Evolutionary conservation across 1,140 invertebrate species (phyloP), one percentile per base, ranked within the genome.

Genomic region (Ectropis grisescens): DNA sequence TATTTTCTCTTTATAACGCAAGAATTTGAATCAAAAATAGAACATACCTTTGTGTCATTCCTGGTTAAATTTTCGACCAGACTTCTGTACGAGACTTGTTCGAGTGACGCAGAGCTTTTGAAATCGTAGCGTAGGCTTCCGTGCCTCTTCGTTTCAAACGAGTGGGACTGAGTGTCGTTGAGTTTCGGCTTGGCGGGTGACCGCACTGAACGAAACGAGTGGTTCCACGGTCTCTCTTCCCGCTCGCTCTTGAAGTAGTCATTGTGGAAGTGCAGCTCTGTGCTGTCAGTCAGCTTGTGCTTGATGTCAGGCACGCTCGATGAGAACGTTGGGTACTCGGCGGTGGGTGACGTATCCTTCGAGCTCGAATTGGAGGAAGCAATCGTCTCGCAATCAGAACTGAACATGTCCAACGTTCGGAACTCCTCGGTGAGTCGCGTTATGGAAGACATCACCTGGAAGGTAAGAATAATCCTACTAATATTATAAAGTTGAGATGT

Each of bases 351-450:
- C 1, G 62, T 62, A 14, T 80, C 71, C 26, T 70, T 70, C 1
- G 65, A 70, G 34, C 66, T 71, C 81, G 86, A 32, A 84, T 84
- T 39, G 68, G 88, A 60, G 58, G 85, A 33, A 78, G 88, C 37
- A 86, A 89, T 8, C 85, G 90, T 26, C 85, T 92, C 13, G 86
- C 87, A 58, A 48, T 92, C 90, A 0, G 90, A 89, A 32, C 86
- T 90, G 39, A 86, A 87, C 2, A 89, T 48, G 42, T 92, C 90
- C 25, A 90, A 84, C 23, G 86, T 83, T 25, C 87, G 89, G 0
- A 93, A 58, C 54, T 92, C 90, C 46, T 93, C 90, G 0, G 91
- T 92, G 1, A 93, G 88, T 15, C 90, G 85, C 55, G 90, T 86
- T 58, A 92, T 91, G 0, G 90, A 90, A 1, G 90, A 91, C 16